A percentile compares a stretch with the other conserved stretches of the same genome.
phyloP scores from a whole-genome alignment of 2,113 vertebrate species.

The Pseudopodoces humilis region DNA sequence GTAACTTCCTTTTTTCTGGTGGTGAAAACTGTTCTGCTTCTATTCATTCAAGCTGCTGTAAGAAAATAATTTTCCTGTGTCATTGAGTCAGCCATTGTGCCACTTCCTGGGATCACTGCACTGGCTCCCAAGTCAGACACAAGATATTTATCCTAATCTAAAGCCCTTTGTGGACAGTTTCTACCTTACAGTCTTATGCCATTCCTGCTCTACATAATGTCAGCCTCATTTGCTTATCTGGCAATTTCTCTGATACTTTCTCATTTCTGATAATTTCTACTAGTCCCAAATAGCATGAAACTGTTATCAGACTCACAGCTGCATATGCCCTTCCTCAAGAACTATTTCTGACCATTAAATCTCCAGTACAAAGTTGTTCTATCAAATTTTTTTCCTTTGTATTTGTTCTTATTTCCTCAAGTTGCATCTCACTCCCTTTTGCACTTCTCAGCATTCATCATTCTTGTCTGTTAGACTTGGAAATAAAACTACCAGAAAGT shows the following conservation, averaged over 20 bases:
- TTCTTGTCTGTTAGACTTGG: neutral
- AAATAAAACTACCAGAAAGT: neutral
- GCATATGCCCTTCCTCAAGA: neutral
- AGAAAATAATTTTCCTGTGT: neutral
- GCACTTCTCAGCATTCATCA: neutral
- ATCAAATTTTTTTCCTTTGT: neutral
- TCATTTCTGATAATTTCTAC: neutral
- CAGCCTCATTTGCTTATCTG: neutral
- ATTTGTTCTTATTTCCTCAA: neutral
- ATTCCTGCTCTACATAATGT: neutral
- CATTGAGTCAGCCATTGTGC: neutral
- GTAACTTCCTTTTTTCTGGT: neutral
- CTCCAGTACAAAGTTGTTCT: neutral
- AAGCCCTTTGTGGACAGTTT: neutral
- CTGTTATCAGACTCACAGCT: neutral
- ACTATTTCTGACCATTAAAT: neutral
- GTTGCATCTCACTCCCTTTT: neutral
- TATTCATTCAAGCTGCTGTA: neutral
- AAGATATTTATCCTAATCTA: neutral
- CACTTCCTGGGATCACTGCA: neutral
- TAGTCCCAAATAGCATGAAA: neutral
- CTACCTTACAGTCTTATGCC: neutral
- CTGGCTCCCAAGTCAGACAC: neutral
- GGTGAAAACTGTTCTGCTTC: neutral
- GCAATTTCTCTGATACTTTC: neutral